A percentile compares a stretch with the other conserved stretches of the same genome.
Evolutionary conservation across 2,888 invertebrate species (phyloP).

Genomic region (Torymus tubicola): DNA sequence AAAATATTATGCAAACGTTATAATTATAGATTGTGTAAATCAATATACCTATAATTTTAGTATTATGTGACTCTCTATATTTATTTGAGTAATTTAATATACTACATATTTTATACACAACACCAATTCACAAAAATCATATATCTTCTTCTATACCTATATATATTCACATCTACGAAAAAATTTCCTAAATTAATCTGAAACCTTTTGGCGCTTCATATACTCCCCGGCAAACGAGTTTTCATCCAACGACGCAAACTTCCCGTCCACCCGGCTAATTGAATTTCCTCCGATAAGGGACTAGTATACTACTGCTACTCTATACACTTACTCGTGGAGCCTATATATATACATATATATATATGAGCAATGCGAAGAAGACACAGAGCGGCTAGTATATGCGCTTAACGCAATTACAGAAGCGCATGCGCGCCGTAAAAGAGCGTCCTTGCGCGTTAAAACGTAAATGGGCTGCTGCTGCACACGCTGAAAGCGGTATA

Average conservation of each 20-base stretch:
- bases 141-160: too few relatives aligned
- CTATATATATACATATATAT: too few relatives aligned
- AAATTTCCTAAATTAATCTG: not conserved
- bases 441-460: conserved; percentile 23
- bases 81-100: too few relatives aligned
- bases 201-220: too few relatives aligned
- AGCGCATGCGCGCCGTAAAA: conserved; percentile 28
- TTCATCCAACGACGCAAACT: conserved; percentile 2
- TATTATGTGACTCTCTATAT: too few relatives aligned
- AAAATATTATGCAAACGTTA: too few relatives aligned
- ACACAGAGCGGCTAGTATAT: not conserved
- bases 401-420: conserved; percentile 40
- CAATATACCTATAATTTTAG: too few relatives aligned
- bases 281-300: conserved; percentile 53
- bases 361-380: not conserved
- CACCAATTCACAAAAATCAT: not conserved
- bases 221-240: not conserved
- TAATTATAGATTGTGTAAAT: too few relatives aligned
- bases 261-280: conserved; percentile 33
- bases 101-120: not conserved
- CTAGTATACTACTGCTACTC: not conserved
- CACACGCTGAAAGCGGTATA: not conserved
- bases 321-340: not conserved
- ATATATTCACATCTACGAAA: too few relatives aligned
- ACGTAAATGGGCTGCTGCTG: conserved; percentile 8